phyloP scores from a whole-genome alignment of 2,888 invertebrate species.

The Atethmia centrago region DNA sequence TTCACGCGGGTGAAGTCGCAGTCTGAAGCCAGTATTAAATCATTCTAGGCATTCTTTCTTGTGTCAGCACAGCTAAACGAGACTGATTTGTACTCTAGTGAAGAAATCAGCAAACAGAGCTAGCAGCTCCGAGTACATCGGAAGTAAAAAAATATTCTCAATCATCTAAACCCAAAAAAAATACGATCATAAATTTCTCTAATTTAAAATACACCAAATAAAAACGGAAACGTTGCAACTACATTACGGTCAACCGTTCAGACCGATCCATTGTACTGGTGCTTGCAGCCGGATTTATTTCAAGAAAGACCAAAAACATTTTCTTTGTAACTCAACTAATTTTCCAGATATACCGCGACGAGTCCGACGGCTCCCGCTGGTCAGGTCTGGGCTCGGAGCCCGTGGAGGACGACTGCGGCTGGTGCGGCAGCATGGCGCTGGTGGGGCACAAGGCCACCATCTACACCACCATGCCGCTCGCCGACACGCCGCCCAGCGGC shows the following conservation, averaged over 20 bases:
- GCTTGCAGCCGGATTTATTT: background rate
- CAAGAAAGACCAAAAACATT: background rate
- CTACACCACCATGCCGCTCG: slow-evolving; percentile 88
- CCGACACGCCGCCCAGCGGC: slow-evolving; percentile 78
- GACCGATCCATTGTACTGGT: background rate
- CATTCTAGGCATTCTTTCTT: background rate
- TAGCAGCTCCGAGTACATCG: background rate
- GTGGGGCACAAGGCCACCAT: slow-evolving; percentile 80
- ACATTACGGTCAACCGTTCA: background rate
- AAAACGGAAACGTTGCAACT: background rate
- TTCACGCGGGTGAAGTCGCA: too few relatives aligned
- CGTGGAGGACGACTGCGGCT: slow-evolving; percentile 83
- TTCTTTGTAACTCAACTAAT: background rate
- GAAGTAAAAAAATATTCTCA: background rate
- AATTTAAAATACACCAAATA: background rate
- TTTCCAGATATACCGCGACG: slow-evolving; percentile 82
- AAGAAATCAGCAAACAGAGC: background rate
- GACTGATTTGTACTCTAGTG: background rate
- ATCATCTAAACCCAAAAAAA: background rate
- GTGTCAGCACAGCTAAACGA: background rate
- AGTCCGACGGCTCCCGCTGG: slow-evolving; percentile 85
- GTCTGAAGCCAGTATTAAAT: background rate
- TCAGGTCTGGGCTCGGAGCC: slow-evolving; percentile 87
- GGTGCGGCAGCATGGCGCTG: slow-evolving; percentile 86
- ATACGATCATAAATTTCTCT: background rate